Evolutionary conservation across 2,888 invertebrate genomes (phyloP), one percentile per base, ranked within the genome.

Genomic region (Drosophila kuntzei): DNA sequence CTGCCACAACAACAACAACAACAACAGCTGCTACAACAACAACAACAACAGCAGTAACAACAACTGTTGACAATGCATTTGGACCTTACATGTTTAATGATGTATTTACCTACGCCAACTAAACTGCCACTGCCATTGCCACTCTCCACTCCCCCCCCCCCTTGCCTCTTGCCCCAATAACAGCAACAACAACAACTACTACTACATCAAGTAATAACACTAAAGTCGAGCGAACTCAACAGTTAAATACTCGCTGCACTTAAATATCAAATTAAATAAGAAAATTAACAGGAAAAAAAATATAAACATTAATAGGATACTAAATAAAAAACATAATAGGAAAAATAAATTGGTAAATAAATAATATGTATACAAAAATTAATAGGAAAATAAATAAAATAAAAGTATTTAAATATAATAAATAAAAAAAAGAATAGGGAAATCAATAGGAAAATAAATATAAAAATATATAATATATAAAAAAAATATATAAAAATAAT

Each of bases 81-180:
- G 83, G 66, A 32, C 89, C 89, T 83, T 83, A 83, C 83, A 83
- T 79, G 89, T 88, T 83, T 83, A 83, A 83, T 83, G 89, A 83
- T 83, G 83, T 83, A 83, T 83, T 83, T 83, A 83, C 82, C 89
- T 82, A 70, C 73, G 83, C 87, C 87, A 86, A 86, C 83, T 86
- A 79, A 86, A 76, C 87, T 80, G 68, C 46, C 69, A 49, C n/a
- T 16, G 44, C 27, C 20, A n/a, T n/a, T n/a, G n/a, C n/a, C n/a
- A n/a, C n/a, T n/a, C n/a, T n/a, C n/a, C n/a, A 54, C 64, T 6
- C n/a, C 34, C n/a, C 32, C 32, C 44, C 36, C 12, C 46, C 16
- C 12, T 27, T 22, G 50, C 20, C 20, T 39, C 16, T 39, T n/a
- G 27, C 4, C 22, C 32, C 43, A 44, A 25, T 44, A 39, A 50